A percentile compares a stretch with the other conserved stretches of the same genome.
These are phyloP conservation scores for Charadrius vociferus DNA, from an alignment of 2,113 vertebrate species.

Conservation along the genomic window DNA sequence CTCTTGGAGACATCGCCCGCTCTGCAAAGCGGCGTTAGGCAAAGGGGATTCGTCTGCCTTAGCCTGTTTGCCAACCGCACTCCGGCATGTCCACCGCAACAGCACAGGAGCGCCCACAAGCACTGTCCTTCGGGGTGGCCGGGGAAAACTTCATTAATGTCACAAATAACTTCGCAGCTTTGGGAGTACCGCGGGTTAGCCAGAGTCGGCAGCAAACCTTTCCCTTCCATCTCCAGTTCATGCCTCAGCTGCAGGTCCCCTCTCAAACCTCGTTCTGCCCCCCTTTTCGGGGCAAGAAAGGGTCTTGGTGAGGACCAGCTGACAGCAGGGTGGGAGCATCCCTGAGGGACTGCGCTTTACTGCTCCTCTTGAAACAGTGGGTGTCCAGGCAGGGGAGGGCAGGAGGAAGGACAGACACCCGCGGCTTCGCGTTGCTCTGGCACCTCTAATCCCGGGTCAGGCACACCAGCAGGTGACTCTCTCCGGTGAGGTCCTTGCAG, in stretches of 20 bases:
- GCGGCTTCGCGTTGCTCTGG: background rate
- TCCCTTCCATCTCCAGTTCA: background rate
- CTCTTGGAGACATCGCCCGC: background rate
- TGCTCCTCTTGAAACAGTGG: background rate
- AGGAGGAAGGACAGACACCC: background rate
- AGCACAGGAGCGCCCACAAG: background rate
- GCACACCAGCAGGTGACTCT: accelerated
- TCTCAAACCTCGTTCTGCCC: background rate
- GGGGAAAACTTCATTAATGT: background rate
- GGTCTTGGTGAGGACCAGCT: too few relatives aligned
- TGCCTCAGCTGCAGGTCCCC: background rate
- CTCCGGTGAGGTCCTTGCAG: accelerated
- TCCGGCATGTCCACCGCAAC: background rate
- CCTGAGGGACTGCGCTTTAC: accelerated
- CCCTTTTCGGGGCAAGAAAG: accelerated
- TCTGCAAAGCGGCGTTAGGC: background rate
- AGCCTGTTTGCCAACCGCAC: too few relatives aligned
- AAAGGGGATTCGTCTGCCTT: background rate
- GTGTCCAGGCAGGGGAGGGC: accelerated
- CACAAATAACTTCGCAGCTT: background rate
- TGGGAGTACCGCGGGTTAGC: background rate
- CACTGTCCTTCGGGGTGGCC: background rate
- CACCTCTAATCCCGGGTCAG: accelerated
- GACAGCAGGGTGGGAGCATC: background rate
- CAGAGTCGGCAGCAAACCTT: background rate